Evolutionary conservation across 2,888 invertebrate species (phyloP), one percentile per base, ranked within the genome.

Genomic region (Trichopria drosophilae): DNA sequence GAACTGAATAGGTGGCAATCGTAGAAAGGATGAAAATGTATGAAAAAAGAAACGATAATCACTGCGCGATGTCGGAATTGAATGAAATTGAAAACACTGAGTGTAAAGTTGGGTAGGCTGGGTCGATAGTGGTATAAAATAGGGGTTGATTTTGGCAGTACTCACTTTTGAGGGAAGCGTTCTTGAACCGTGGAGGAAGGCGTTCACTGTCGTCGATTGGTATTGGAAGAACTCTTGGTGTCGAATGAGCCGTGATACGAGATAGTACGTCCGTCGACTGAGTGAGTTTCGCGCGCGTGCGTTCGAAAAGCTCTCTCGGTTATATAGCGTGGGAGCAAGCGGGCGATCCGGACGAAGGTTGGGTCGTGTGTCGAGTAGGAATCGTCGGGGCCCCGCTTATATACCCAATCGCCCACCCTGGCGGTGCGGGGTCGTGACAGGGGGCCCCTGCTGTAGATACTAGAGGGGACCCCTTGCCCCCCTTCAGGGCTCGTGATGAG

Each of bases 301-400:
- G 65, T 65, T 63, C 66, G 63, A 59, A 48, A 57, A 59, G 63
- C 56, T 58, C 59, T 62, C 61, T 61, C 58, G 59, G 53, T 62
- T 60, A n/a, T n/a, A n/a, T n/a, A 53, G 51, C 55, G 57, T 32
- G 49, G 24, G 41, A 49, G 47, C 10, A 26, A 26, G 34, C 34
- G 29, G 40, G 29, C 6, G 10, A 42, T 48, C 52, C 67, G 64
- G 66, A 67, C 72, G 73, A 73, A 71, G 74, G 69, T 73, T 71
- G 71, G 71, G 66, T 72, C 71, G 71, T 73, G 68, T 74, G 72
- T 74, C 73, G 71, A 68, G 69, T 61, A 62, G 61, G 70, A 72
- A 67, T 70, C 64, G 65, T 59, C 66, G 67, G 65, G 71, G 66
- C 67, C 64, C 65, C 65, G 72, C 67, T 75, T 75, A 71, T 75